phyloP scores from a whole-genome alignment of 2,888 invertebrate species.

The Nomada lathburiana region DNA sequence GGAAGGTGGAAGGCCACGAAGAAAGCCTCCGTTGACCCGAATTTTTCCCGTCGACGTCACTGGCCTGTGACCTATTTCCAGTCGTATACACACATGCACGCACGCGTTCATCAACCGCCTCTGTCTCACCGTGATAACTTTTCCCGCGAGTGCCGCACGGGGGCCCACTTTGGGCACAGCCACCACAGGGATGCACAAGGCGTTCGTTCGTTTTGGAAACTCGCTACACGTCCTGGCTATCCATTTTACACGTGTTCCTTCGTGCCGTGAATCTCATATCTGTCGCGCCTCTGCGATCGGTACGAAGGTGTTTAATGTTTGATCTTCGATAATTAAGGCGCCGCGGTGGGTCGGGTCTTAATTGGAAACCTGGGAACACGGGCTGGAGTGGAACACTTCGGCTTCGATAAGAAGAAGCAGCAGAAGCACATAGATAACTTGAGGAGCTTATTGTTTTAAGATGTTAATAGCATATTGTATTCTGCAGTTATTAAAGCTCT shows the following conservation, averaged over 20 bases:
- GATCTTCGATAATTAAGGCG: no score
- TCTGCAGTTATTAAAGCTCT: no score
- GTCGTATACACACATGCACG: constrained; percentile 2
- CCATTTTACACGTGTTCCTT: no score
- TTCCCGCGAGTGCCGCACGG: constrained; percentile 9
- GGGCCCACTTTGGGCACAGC: background rate
- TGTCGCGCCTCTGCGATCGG: background rate
- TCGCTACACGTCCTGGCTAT: no score
- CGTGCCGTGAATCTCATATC: background rate
- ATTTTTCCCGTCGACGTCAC: constrained; percentile 57
- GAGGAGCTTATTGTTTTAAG: no score
- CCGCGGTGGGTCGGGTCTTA: no score
- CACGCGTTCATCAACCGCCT: constrained; percentile 10
- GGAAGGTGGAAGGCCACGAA: constrained; percentile 76
- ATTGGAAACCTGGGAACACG: no score
- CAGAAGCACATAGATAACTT: no score
- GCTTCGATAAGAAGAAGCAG: no score
- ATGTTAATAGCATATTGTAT: no score
- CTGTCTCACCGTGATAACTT: constrained; percentile 3
- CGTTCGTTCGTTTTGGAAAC: background rate
- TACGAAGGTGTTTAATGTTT: no score
- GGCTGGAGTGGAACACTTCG: no score
- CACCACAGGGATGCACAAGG: background rate
- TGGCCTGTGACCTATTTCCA: constrained; percentile 57
- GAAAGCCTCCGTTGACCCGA: constrained; percentile 71